Base-by-base conservation (phyloP, 1,140 invertebrate genomes). In the Danaus plexippus region DNA sequence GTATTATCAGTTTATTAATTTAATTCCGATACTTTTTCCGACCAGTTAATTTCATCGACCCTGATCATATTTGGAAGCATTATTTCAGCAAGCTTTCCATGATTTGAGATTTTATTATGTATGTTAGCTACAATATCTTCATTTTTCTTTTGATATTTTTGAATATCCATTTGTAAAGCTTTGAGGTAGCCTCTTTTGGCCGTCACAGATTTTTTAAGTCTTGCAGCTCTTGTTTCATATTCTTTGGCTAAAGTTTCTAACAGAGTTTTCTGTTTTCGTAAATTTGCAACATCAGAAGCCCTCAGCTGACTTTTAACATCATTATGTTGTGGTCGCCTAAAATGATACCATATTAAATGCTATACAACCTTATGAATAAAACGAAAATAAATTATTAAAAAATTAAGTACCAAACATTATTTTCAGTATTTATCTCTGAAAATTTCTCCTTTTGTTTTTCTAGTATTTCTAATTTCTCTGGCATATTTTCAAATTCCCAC, bases 401-500 rank as follows among this genome's bases (percentile, higher is more conserved):
- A 47, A 45, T 45, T 55, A 59, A 54, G 68, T 76, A 87, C 85
- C 85, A 87, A 12, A 71, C 66, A 42, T 41, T 51, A 57, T 67
- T 61, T 12, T 69, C 66, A 48, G 65, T 59, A 53, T 75, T 65
- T 42, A 69, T 64, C 47, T 85, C 71, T 54, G 63, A 45, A 71
- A 76, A 86, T 65, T 85, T 83, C 58, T 80, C 82, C 13, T 77
- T 82, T 58, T 87, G 82, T 45, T 82, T 77, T 55, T 85, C 73
- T 45, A 88, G 59, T 15, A 68, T 59, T 43, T 79, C 71, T 47
- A 87, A 52, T 66, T 87, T 87, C 44, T 73, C 64, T 32, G 75
- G 63, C 67, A 88, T 83, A 61, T 86, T 82, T 71, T 88, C 84
- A 68, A 78, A 77, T 59, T 77, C 65, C 87, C 87, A 88, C 84